phyloP scores from a whole-genome alignment of 2,113 vertebrate genomes.

The Microtus richardsoni region DNA sequence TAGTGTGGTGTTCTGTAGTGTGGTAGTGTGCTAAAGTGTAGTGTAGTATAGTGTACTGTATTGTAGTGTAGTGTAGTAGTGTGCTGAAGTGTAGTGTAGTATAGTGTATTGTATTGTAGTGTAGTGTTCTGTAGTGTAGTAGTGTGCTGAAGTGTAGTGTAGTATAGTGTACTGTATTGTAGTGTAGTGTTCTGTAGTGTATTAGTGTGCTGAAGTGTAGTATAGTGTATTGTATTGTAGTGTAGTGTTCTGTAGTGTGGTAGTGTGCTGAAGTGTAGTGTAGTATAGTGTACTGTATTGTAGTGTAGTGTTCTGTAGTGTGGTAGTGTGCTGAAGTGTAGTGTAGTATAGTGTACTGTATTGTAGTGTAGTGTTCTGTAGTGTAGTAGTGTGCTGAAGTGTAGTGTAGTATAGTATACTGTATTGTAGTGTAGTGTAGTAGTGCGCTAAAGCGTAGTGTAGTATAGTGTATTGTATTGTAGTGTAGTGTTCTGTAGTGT shows the following conservation, averaged over 20 bases:
- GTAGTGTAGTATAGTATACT: neutral
- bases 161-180: neutral
- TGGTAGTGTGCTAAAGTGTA: too few relatives aligned
- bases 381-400: neutral
- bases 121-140: neutral
- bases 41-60: too few relatives aligned
- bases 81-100: neutral
- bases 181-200: neutral
- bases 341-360: neutral
- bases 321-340: neutral
- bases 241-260: neutral
- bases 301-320: too few relatives aligned
- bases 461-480: neutral
- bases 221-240: neutral
- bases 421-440: neutral
- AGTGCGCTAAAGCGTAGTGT: too few relatives aligned
- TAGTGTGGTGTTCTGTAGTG: neutral
- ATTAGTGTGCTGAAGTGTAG: too few relatives aligned
- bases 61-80: too few relatives aligned
- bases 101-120: neutral
- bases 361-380: neutral
- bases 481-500: neutral
- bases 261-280: neutral
- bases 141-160: neutral
- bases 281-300: neutral